Evolutionary conservation across 2,888 invertebrate genomes (phyloP), one percentile per base, ranked within the genome.

Genomic region (Caenorhabditis sp.): DNA sequence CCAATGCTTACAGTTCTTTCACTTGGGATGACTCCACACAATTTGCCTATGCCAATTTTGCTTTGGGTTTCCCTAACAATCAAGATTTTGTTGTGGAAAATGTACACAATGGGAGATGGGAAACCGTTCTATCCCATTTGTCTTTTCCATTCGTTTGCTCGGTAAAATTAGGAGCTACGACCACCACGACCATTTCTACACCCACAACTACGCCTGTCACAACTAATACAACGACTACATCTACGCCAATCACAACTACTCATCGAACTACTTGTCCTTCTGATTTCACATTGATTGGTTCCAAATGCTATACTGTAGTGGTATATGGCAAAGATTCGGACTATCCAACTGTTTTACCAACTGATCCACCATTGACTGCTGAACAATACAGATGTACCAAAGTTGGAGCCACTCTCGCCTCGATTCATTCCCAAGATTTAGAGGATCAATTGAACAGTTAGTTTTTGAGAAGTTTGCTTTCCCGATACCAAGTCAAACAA

Each of bases 321-420:
- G 54, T 38, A 21, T 70, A 70, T 54, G 70, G 70, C 65, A 70
- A 70, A 12, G 70, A 70, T 17, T 66, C 70, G 59, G 65, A 70
- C 59, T 70, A 66, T 43, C 65, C 65, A 14, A 27, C 38, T 49
- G 65, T 70, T 5, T 61, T 65, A 64, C 61, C 65, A 20, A 62
- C 64, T 59, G 58, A 64, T 43, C 65, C 70, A 5, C 62, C 62
- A 36, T 54, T 70, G 65, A 70, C 70, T 0, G 56, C 17, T 20
- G 70, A 70, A 43, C 64, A 65, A 8, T 64, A 65, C n/a, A 58
- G 70, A 65, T 70, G 70, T 25, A 23, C 49, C 1, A 70, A 65
- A 23, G 64, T 65, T 59, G 70, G 70, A 54, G 70, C 70, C n/a
- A 62, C 65, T 7, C 58, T 70, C 8, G 70, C 70, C 5, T 58